A percentile compares a stretch with the other conserved stretches of the same genome.
Evolutionary conservation across 2,113 vertebrate genomes (phyloP).

Genomic region (Oophaga pumilio): DNA sequence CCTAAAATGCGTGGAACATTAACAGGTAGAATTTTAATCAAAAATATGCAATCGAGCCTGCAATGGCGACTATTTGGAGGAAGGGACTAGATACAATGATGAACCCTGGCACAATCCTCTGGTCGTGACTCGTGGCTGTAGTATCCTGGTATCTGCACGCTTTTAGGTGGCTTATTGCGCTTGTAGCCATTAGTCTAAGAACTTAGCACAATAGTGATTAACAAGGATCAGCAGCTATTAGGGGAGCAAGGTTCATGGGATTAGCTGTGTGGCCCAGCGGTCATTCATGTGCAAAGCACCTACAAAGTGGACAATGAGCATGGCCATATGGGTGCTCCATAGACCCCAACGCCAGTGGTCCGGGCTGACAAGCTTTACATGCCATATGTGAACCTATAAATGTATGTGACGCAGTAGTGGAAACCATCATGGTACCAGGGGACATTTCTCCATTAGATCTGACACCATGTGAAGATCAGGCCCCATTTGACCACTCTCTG

Average conservation of each 20-base stretch:
- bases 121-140: neutral
- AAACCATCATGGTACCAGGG: no score
- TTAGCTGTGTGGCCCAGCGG: neutral
- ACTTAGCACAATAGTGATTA: conserved; percentile 7
- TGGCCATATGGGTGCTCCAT: neutral
- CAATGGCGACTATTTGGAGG: neutral
- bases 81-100: neutral
- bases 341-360: neutral
- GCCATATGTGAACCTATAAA: neutral
- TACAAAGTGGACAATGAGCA: neutral
- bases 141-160: neutral
- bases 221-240: neutral
- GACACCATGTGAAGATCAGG: neutral
- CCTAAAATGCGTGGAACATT: no score
- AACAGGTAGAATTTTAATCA: no score
- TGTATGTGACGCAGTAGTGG: neutral
- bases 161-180: neutral
- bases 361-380: neutral
- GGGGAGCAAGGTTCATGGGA: neutral
- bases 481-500: neutral
- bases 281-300: conserved; percentile 24
- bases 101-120: no score
- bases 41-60: no score
- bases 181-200: conserved; percentile 6
- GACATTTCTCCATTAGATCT: neutral